Evolutionary conservation across 2,797 vertebrate genomes (phyloP), one percentile per base, ranked within the genome.

Genomic region (Xenentodon cancila): DNA sequence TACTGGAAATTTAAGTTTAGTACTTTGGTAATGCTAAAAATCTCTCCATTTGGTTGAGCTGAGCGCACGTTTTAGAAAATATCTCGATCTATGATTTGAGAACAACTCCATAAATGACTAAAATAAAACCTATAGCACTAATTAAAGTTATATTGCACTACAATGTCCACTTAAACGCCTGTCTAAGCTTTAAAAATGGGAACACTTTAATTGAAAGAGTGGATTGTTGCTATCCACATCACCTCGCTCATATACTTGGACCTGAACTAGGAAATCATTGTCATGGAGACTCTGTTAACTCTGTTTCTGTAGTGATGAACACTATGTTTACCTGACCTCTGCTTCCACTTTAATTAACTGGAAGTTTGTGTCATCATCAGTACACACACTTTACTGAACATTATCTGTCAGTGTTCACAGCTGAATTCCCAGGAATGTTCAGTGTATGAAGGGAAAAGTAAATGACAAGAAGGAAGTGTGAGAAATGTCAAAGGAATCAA

Each of bases 401-500:
- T 25, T 3, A 25, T 45, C 19, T 65, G 27, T 52, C 1, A 32
- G 46, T 20, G 45, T 52, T 52, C 22, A 63, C 20, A 45, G 64
- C 50, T 64, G 61, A 71, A 63, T 44, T 51, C 56, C 30, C 42
- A 69, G 80, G 72, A 81, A 86, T 70, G 64, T 80, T 44, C n/a
- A 42, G 50, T 56, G 30, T 17, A 30, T 42, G 34, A 37, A 37
- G 11, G 34, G 34, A 37, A 11, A 20, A 44, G n/a, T 18, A 51
- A 30, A 11, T 27, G 62, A 75, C 37, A 73, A 42, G 71, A 79
- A 81, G 80, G 70, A 81, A 64, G 20, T 1, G 15, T n/a, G 16
- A 18, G 13, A 51, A 70, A 45, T 5, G 18, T 58, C 20, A 18
- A 42, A 50, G 40, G 21, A 19, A 8, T 50, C 9, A 32, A 7